These are phyloP conservation scores for Embiotoca jacksoni DNA, from an alignment of 2,113 vertebrate species.

Conservation along the genomic window DNA sequence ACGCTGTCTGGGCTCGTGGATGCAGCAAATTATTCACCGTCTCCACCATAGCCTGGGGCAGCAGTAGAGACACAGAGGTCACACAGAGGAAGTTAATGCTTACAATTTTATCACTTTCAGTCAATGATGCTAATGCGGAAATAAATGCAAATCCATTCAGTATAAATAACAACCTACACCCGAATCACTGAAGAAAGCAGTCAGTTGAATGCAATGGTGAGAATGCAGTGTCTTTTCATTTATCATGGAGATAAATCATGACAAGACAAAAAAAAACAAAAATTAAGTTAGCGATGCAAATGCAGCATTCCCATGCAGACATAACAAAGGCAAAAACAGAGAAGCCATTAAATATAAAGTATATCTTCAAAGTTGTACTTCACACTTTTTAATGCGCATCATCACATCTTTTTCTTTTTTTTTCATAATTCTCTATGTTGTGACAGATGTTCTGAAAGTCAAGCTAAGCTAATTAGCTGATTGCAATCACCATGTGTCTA, in stretches of 20 bases:
- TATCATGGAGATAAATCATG: conserved; percentile 65
- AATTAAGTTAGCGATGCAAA: conserved; percentile 62
- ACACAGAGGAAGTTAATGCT: conserved; percentile 34
- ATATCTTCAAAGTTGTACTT: conserved; percentile 7
- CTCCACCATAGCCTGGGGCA: conserved; percentile 95
- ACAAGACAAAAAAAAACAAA: conserved; percentile 35
- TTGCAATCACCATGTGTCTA: conserved; percentile 70
- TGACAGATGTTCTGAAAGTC: conserved; percentile 70
- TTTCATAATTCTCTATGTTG: conserved; percentile 9
- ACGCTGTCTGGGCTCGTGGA: conserved; percentile 91
- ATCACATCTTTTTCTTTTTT: conserved; percentile 4
- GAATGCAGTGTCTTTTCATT: conserved; percentile 51
- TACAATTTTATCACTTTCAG: conserved; percentile 25
- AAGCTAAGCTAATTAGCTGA: conserved; percentile 74
- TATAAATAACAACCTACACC: conserved; percentile 17
- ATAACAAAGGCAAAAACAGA: conserved; percentile 35
- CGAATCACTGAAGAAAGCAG: conserved; percentile 40
- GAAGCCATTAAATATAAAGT: conserved; percentile 23
- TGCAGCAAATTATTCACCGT: conserved; percentile 98
- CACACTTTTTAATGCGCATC: conserved; percentile 30
- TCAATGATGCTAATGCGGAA: conserved; percentile 26
- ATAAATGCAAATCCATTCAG: conserved; percentile 46
- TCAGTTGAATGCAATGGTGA: conserved; percentile 48
- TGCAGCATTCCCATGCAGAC: conserved; percentile 74
- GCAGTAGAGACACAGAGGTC: conserved; percentile 57